These are phyloP conservation scores for Minunthozetes semirufus DNA, from an alignment of 2,888 invertebrate species.

Conservation along the genomic window DNA sequence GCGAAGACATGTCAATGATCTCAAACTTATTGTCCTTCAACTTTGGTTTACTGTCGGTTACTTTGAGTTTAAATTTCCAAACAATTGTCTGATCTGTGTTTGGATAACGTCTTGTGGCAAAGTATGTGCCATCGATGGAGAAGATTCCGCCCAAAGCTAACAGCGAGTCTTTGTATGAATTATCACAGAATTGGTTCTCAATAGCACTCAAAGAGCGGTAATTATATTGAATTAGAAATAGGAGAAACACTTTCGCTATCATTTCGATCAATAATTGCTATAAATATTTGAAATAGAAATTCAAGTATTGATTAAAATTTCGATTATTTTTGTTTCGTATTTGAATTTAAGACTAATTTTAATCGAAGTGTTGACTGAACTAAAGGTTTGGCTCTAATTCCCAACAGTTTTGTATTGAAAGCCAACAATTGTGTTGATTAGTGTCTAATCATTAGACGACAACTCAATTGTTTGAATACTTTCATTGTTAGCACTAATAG, in stretches of 20 bases:
- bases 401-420: not conserved
- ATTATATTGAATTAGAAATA: not conserved
- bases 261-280: not conserved
- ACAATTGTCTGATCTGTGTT: not conserved
- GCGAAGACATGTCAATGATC: not conserved
- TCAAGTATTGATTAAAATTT: not conserved
- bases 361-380: too few species aligned
- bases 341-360: too few species aligned
- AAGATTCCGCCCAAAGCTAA: not conserved
- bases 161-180: not conserved
- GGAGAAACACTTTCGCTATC: not conserved
- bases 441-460: not conserved
- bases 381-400: not conserved
- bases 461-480: not conserved
- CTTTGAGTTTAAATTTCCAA: not conserved
- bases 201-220: not conserved
- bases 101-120: not conserved
- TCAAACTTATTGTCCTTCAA: not conserved
- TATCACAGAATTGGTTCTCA: not conserved
- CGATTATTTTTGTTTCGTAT: not conserved
- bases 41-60: not conserved
- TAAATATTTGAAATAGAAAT: not conserved
- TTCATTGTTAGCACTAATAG: not conserved
- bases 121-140: not conserved
- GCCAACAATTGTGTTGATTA: not conserved